Evolutionary conservation across 2,797 vertebrate genomes (phyloP), one percentile per base, ranked within the genome.

Genomic region (Parauchenoglanis ngamensis): DNA sequence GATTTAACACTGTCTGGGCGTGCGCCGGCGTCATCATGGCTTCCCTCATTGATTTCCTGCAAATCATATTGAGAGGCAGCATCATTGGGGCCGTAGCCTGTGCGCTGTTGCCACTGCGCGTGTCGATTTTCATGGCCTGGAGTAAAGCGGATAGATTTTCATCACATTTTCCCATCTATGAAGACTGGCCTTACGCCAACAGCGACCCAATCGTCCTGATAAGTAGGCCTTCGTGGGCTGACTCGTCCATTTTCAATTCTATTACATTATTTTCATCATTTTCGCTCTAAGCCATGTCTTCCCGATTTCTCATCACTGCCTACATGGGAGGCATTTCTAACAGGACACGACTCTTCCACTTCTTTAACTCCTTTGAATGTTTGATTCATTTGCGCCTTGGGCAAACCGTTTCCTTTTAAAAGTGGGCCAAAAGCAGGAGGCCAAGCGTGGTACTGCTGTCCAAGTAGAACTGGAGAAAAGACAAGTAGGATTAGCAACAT

Each of bases 371-470:
- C 80, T 84, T 83, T 35, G 79, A 68, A 87, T 89, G 86, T 89
- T 87, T 89, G 87, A 89, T 89, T 91, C 89, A 86, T 84, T 87
- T 73, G n/a, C 40, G 86, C 90, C 90, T 11, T 56, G 88, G 87
- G 90, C 85, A 82, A 89, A 84, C 19, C 77, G 28, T 80, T 88
- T 86, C 75, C 89, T 90, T 83, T 90, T 90, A 81, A 89, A 90
- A 89, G 86, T 91, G 90, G 87, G 90, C 89, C 91, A 92, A 86
- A 81, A 84, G 83, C 80, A 83, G n/a, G 59, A 40, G 87, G 86
- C 85, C 85, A 87, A 70, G 46, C 23, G 57, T 82, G 82, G 86
- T 68, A 67, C 81, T 49, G 28, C 83, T 77, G 72, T 89, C 91
- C 88, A 90, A 88, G 73, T 79, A 68, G 80, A 87, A 61, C 72